A percentile compares a stretch with the other conserved stretches of the same genome.
Evolutionary conservation across 2,797 vertebrate genomes (phyloP).

Genomic region (Gymnoscopelus microlampas): DNA sequence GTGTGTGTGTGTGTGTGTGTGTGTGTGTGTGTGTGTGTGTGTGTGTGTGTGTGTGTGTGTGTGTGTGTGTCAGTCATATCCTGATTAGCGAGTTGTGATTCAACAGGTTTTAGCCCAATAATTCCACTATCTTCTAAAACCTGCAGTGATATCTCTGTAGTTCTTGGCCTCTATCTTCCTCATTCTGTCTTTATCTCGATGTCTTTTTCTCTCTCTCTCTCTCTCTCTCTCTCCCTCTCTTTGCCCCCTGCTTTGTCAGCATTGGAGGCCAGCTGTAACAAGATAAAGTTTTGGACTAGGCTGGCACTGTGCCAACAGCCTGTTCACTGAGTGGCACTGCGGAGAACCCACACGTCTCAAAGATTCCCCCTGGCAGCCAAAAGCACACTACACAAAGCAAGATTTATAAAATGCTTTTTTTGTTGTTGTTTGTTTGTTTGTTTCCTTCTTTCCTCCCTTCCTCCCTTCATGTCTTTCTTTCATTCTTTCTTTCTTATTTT

Average conservation of each 20-base stretch:
- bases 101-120: conserved; percentile 26
- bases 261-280: conserved; percentile 39
- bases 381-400: conserved; percentile 45
- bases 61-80: not conserved
- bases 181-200: not conserved
- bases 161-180: not conserved
- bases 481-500: not conserved
- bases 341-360: conserved; percentile 50
- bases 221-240: conserved; percentile 34
- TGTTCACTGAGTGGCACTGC: conserved; percentile 46
- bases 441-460: not conserved
- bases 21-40: conserved; percentile 11
- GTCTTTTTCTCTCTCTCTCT: conserved; percentile 17
- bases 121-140: conserved; percentile 20
- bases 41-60: conserved; percentile 8
- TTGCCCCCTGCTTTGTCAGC: conserved; percentile 53
- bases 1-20: conserved; percentile 24
- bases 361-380: conserved; percentile 63
- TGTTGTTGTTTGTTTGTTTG: not conserved
- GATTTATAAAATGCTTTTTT: conserved; percentile 44
- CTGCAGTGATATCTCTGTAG: not conserved
- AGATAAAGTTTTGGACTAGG: conserved; percentile 47
- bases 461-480: not conserved
- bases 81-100: not conserved
- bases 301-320: conserved; percentile 56